Base-by-base conservation (phyloP, 1,140 invertebrate genomes). In the Bathynomus jamesi region DNA sequence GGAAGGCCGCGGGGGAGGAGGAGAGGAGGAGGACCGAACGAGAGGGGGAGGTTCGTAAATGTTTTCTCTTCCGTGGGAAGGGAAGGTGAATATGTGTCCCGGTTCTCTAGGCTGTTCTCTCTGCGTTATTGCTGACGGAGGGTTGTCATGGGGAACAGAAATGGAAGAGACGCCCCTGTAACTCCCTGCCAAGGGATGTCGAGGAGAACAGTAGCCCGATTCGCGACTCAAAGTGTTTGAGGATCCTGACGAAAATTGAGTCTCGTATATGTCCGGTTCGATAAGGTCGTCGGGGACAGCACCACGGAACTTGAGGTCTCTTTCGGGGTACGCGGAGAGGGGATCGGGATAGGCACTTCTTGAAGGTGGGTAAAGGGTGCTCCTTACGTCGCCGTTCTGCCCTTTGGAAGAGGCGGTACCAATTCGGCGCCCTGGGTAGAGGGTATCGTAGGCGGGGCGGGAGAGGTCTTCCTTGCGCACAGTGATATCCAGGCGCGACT, bases 171-270 rank as follows among this genome's bases (percentile, higher is more conserved):
- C 28, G n/a, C 25, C 27, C 4, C 27, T 17, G n/a, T 4, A 27
- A n/a, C 62, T 27, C 27, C 62, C 62, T 7, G n/a, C 53, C n/a
- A 28, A 63, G 40, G 69, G 62, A 46, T 40, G 62, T 24, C 74
- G 74, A 28, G 71, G 69, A 13, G 74, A 70, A 25, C 70, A 46
- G 67, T 73, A 76, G 65, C 32, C 65, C 21, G 69, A 53, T 10
- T 75, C 73, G 25, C 73, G 65, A 25, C 73, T 70, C 27, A 75
- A 40, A n/a, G 73, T 65, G 60, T 53, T 71, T 62, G 73, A 71
- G 30, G 73, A 71, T 13, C 69, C 61, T 21, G 73, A 69, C 17
- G 66, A 65, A 61, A 64, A 71, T 61, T 70, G 73, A 11, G 73
- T 68, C 0, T 61, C 71, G 40, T 53, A 53, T 53, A 53, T 21